Evolutionary conservation across 2,797 vertebrate species (phyloP).

Genomic region (Lepidocolaptes lacrymiger): DNA sequence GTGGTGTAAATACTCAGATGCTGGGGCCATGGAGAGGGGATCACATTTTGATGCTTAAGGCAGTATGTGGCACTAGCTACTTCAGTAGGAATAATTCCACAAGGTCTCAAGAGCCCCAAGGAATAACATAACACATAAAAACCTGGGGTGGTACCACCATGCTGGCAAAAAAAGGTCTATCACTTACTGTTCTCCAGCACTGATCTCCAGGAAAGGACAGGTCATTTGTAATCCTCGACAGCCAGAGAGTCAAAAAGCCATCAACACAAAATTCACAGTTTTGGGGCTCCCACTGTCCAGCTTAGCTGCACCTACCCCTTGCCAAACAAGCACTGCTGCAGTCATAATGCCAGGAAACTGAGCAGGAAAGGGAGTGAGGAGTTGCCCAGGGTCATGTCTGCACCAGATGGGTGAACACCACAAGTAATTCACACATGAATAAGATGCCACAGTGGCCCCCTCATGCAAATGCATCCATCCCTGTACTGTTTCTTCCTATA

Average conservation of each 20-base stretch:
- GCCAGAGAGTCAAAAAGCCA: neutral
- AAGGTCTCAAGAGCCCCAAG: neutral
- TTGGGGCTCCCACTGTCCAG: neutral
- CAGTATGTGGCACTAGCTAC: neutral
- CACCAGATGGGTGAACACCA: neutral
- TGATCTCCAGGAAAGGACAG: neutral
- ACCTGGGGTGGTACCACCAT: neutral
- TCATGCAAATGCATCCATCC: neutral
- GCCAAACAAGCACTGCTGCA: neutral
- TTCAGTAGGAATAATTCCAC: neutral
- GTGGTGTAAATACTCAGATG: neutral
- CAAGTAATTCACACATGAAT: accelerated
- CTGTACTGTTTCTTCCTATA: neutral
- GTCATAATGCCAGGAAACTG: accelerated
- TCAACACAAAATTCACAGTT: neutral
- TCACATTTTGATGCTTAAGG: neutral
- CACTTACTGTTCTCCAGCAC: neutral
- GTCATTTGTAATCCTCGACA: neutral
- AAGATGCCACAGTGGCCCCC: neutral
- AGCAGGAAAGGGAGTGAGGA: neutral
- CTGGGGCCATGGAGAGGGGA: neutral
- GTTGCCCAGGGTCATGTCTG: neutral
- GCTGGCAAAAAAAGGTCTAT: neutral
- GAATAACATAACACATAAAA: neutral
- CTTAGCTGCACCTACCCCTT: neutral